Percentiles rank a stretch among this genome's conserved stretches.
phyloP scores from a whole-genome alignment of 2,888 invertebrate genomes.

The Zelleria hepariella region DNA sequence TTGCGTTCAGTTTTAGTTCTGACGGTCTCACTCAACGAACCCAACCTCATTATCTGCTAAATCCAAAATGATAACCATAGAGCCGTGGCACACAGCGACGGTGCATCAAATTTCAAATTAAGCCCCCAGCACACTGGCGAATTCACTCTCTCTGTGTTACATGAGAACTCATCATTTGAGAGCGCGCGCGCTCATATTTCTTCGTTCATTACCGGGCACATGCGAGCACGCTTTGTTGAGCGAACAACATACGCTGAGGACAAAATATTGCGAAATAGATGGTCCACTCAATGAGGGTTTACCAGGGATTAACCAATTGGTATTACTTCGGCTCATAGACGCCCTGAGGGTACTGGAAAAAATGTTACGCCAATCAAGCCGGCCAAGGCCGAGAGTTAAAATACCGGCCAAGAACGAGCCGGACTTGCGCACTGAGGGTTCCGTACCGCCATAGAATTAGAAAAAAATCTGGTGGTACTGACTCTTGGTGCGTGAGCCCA shows the following conservation, averaged over 20 bases:
- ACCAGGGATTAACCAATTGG: too few relatives aligned
- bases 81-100: neutral
- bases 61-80: neutral
- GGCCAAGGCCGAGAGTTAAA: too few relatives aligned
- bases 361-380: too few relatives aligned
- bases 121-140: neutral
- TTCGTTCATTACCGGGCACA: conserved; percentile 47
- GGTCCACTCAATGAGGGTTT: neutral
- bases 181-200: conserved; percentile 46
- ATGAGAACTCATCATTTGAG: conserved; percentile 23
- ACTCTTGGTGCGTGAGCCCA: too few relatives aligned
- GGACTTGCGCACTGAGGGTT: too few relatives aligned
- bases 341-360: too few relatives aligned
- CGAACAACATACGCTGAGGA: neutral
- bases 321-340: too few relatives aligned
- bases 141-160: neutral
- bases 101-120: conserved; percentile 7
- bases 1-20: too few relatives aligned
- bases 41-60: neutral
- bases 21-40: too few relatives aligned
- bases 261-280: neutral
- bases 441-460: too few relatives aligned
- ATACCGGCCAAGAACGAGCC: too few relatives aligned
- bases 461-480: too few relatives aligned
- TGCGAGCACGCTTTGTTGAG: neutral